phyloP scores from a whole-genome alignment of 2,113 vertebrate species.

The Tupaia tana region DNA sequence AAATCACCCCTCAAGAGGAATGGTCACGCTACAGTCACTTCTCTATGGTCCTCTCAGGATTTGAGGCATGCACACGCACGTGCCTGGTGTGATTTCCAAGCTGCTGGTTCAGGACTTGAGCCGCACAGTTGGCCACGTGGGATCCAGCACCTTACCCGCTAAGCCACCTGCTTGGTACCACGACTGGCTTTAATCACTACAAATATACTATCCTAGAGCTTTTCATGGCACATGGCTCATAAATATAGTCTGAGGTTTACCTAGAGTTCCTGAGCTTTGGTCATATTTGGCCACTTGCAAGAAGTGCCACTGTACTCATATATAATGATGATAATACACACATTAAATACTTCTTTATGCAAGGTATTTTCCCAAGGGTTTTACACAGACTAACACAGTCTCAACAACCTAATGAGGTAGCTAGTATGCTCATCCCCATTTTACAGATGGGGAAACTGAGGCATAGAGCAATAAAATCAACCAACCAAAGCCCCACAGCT shows the following conservation, averaged over 20 bases:
- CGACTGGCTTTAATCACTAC: constrained; percentile 21
- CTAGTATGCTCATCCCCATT: not conserved
- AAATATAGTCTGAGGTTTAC: not conserved
- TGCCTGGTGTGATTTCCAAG: no score
- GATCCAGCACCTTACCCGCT: no score
- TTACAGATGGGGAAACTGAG: constrained; percentile 48
- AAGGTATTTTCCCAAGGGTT: not conserved
- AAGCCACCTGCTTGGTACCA: not conserved
- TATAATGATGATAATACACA: not conserved
- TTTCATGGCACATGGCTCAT: not conserved
- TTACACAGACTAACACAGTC: not conserved
- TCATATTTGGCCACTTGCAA: not conserved
- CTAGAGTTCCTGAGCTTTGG: constrained; percentile 16
- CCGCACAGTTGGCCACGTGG: no score
- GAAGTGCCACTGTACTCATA: not conserved
- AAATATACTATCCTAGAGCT: constrained; percentile 8
- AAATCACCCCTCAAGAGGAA: no score
- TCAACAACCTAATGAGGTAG: not conserved
- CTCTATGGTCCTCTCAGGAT: no score
- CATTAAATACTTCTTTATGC: not conserved
- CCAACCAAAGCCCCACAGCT: not conserved
- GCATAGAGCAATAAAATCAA: not conserved
- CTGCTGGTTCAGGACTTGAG: no score
- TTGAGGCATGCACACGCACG: no score
- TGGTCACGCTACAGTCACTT: no score